These are phyloP conservation scores for Nezara viridula DNA, from an alignment of 2,888 invertebrate genomes.

Conservation along the genomic window DNA sequence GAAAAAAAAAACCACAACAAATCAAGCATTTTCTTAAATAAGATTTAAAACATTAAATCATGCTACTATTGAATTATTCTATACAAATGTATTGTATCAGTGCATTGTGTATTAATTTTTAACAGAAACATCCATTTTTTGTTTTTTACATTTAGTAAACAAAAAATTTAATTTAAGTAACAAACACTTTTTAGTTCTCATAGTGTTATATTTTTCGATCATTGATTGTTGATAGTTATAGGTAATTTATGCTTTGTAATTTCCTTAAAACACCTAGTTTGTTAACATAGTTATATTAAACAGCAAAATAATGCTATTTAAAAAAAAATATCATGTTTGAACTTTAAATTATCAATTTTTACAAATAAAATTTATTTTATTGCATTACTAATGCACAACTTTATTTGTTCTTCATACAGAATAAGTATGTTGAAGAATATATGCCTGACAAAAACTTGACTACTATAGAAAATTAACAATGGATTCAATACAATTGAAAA, in stretches of 20 bases:
- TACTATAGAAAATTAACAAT: neutral
- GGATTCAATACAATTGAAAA: neutral
- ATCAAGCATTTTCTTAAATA: neutral
- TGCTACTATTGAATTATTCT: neutral
- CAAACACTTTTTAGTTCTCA: neutral
- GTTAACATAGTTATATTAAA: neutral
- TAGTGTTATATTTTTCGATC: neutral
- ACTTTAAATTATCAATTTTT: neutral
- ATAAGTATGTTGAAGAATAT: neutral
- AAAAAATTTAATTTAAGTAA: neutral
- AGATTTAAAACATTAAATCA: neutral
- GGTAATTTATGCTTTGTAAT: no score
- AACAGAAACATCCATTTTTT: conserved; percentile 19
- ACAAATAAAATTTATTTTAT: neutral
- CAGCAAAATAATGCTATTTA: neutral
- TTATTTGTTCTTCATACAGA: neutral
- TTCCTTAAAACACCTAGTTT: neutral
- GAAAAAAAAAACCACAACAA: neutral
- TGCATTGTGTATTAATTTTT: neutral
- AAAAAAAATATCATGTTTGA: neutral
- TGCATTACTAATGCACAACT: neutral
- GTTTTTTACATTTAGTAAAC: neutral
- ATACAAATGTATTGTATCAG: conserved; percentile 16
- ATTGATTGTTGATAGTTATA: no score
- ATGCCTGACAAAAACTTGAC: neutral